phyloP scores from a whole-genome alignment of 1,140 invertebrate genomes.

The Asobara japonica region DNA sequence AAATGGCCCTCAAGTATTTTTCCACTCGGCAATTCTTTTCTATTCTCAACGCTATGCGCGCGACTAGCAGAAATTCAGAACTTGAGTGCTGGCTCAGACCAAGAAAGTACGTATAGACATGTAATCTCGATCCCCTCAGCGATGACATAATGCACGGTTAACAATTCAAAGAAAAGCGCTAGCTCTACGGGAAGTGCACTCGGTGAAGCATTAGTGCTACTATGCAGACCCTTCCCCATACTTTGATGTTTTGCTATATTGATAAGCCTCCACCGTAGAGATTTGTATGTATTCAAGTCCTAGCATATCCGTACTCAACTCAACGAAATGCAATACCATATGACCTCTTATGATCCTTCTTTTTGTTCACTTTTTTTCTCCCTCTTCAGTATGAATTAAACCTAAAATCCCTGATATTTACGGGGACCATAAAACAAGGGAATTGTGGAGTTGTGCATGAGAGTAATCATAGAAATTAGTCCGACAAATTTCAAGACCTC shows the following conservation, averaged over 20 bases:
- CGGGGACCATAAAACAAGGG: background rate
- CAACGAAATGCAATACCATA: constrained; percentile 5
- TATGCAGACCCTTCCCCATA: constrained; percentile 16
- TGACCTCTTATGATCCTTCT: background rate
- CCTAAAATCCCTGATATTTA: background rate
- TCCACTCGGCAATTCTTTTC: constrained; percentile 20
- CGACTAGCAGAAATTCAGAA: background rate
- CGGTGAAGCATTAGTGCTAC: constrained; percentile 41
- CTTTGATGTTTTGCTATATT: constrained; percentile 47
- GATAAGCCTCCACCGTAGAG: constrained; percentile 42
- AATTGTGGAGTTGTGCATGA: constrained; percentile 7
- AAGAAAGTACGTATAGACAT: background rate
- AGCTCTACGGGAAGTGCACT: constrained; percentile 34
- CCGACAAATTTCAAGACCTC: background rate
- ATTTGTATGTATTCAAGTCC: constrained; percentile 1
- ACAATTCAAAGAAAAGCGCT: constrained; percentile 22
- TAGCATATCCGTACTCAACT: constrained; percentile 6
- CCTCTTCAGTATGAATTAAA: background rate
- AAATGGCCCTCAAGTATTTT: constrained; percentile 18
- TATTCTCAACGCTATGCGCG: background rate
- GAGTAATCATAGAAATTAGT: background rate
- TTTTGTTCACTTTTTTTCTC: background rate
- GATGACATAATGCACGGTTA: constrained; percentile 20
- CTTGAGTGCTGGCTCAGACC: background rate
- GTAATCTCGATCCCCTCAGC: constrained; percentile 1